These are phyloP conservation scores for Scaptomyza cyrtandrae DNA, from an alignment of 2,888 invertebrate genomes.

Conservation along the genomic window DNA sequence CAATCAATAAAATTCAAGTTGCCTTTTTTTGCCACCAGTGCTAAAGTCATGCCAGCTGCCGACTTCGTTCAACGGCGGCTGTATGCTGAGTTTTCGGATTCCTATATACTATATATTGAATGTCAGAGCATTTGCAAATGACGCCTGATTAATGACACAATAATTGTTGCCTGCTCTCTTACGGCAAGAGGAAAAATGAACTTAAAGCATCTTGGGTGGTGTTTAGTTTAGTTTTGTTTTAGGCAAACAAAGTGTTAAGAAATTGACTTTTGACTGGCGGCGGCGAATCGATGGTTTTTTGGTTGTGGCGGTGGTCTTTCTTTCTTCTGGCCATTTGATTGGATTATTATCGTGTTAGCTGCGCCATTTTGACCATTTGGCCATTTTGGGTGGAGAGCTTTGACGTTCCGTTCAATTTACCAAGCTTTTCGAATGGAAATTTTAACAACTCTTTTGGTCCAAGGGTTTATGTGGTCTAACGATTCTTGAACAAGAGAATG, in stretches of 20 bases:
- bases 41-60: slow-evolving; percentile 72
- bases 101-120: slow-evolving; percentile 53
- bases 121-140: slow-evolving; percentile 75
- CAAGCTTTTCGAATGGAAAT: slow-evolving; percentile 68
- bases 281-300: neutral
- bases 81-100: slow-evolving; percentile 12
- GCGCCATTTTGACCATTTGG: slow-evolving; percentile 56
- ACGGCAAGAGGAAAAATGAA: neutral
- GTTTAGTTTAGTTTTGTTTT: slow-evolving; percentile 52
- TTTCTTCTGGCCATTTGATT: slow-evolving; percentile 67
- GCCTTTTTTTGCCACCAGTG: slow-evolving; percentile 62
- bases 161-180: slow-evolving; percentile 70
- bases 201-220: slow-evolving; percentile 13
- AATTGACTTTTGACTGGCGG: slow-evolving; percentile 61
- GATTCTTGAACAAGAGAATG: neutral
- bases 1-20: slow-evolving; percentile 80
- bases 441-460: slow-evolving; percentile 48
- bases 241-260: slow-evolving; percentile 68
- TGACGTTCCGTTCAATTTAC: slow-evolving; percentile 73
- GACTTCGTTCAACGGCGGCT: slow-evolving; percentile 17
- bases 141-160: slow-evolving; percentile 81
- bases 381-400: slow-evolving; percentile 56
- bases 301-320: slow-evolving; percentile 14
- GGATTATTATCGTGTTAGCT: slow-evolving; percentile 77
- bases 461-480: slow-evolving; percentile 28